Evolutionary conservation across 64 coral and sea anemone genomes (phyloP), one percentile per base, ranked within the genome.

Genomic region (Montipora sp.): DNA sequence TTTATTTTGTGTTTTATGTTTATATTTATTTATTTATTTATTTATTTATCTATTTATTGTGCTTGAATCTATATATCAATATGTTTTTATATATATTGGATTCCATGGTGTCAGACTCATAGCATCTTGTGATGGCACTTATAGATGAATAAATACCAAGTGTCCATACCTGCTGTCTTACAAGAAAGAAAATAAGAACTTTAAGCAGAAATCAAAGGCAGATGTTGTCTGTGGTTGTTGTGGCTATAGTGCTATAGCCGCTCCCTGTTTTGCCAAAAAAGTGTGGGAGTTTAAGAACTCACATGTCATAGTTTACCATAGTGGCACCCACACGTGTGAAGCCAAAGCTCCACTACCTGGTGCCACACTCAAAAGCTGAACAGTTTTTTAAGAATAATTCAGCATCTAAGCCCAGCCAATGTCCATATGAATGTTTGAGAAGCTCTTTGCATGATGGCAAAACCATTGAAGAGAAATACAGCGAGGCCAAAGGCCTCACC

Each of bases 351-450:
- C 61, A 16, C 27, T 24, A 24, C 57, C 53, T 83, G 80, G 61
- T 14, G 61, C 61, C 53, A 18, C 12, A 60, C 51, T 60, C 51
- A 59, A 83, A 22, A 22, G 81, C 81, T 21, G 61, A 59, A 61
- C 51, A 16, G 23, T 83, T 83, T 43, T 83, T 83, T 59, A 83
- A 83, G n/a, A 83, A 65, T 11, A 83, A 83, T 83, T 19, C 81
- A 83, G 61, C 51, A 44, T 51, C 80, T 83, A 83, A 65, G 58
- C 81, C 81, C 61, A 61, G 51, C 81, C 58, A 83, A 59, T 83
- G 15, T 44, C 81, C 81, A 53, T 83, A 66, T 65, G 82, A 85
- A 59, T 63, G 59, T 36, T 36, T 36, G 36, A 36, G 36, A 36
- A 36, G 36, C 36, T 63, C 59, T 63, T 63, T 63, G 59, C 0